A percentile compares a stretch with the other conserved stretches of the same genome.
Evolutionary conservation across 1,140 invertebrate genomes (phyloP).

Genomic region (Archivesica marissinica): DNA sequence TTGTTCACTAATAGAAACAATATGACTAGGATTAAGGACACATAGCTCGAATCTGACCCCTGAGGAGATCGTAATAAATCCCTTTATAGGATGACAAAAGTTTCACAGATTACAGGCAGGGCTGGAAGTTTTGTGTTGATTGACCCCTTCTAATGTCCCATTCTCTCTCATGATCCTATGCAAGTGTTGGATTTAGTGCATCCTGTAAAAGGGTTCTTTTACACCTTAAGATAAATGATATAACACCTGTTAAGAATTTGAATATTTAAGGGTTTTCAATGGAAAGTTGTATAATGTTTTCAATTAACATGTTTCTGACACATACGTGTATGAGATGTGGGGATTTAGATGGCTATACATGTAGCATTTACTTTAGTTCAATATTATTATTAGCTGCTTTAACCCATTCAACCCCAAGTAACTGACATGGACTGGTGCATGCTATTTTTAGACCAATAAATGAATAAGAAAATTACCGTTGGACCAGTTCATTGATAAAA

Average conservation of each 20-base stretch:
- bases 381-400: too few relatives aligned
- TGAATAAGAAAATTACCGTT: too few relatives aligned
- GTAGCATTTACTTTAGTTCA: too few relatives aligned
- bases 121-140: background rate
- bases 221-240: constrained; percentile 11
- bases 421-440: too few relatives aligned
- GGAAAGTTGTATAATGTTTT: too few relatives aligned
- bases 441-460: too few relatives aligned
- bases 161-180: constrained; percentile 8
- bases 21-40: constrained; percentile 15
- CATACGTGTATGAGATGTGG: too few relatives aligned
- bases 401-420: too few relatives aligned
- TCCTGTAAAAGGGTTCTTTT: background rate
- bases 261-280: too few relatives aligned
- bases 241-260: constrained; percentile 12
- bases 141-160: background rate
- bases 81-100: background rate
- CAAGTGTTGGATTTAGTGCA: background rate
- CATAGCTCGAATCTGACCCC: background rate
- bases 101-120: constrained; percentile 29
- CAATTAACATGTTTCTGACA: too few relatives aligned
- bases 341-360: too few relatives aligned
- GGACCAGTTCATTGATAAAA: too few relatives aligned
- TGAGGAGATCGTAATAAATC: constrained; percentile 6
- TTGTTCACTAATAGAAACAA: constrained; percentile 2